Evolutionary conservation across 1,140 invertebrate genomes (phyloP).

Genomic region (Hyposmocoma kahamanoa): DNA sequence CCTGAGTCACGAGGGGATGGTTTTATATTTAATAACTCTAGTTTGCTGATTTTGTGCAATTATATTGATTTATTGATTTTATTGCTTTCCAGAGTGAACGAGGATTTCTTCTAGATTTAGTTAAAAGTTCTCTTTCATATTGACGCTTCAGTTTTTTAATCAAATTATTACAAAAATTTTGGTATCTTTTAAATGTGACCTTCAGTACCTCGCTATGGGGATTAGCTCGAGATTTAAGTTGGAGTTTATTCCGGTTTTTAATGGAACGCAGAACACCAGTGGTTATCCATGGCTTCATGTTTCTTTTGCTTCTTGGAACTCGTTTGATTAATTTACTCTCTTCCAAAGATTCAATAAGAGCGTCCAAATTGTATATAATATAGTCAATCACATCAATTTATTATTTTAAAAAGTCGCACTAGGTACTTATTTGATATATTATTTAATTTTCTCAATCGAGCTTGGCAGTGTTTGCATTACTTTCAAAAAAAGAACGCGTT

Average conservation of each 20-base stretch:
- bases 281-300: slow-evolving; percentile 7
- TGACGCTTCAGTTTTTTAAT: slow-evolving; percentile 1
- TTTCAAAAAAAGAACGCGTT: too few species aligned
- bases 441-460: background rate
- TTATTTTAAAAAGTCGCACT: too few species aligned
- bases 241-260: slow-evolving; percentile 1
- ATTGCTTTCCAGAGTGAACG: slow-evolving; percentile 2
- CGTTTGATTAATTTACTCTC: too few species aligned
- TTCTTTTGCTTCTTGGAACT: background rate
- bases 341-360: too few species aligned
- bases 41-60: background rate
- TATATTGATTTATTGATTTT: slow-evolving; percentile 1
- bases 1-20: background rate
- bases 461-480: too few species aligned
- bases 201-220: slow-evolving; percentile 2
- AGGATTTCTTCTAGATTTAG: background rate
- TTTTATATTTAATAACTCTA: slow-evolving; percentile 3
- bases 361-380: too few species aligned
- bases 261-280: slow-evolving; percentile 5
- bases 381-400: too few species aligned
- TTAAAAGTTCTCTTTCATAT: slow-evolving; percentile 2
- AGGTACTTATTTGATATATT: too few species aligned
- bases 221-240: background rate
- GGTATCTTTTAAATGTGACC: slow-evolving; percentile 3
- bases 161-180: slow-evolving; percentile 5